A percentile compares a stretch with the other conserved stretches of the same genome.
phyloP scores from a whole-genome alignment of 2,888 invertebrate species.

The Drepanosiphum platanoidis region DNA sequence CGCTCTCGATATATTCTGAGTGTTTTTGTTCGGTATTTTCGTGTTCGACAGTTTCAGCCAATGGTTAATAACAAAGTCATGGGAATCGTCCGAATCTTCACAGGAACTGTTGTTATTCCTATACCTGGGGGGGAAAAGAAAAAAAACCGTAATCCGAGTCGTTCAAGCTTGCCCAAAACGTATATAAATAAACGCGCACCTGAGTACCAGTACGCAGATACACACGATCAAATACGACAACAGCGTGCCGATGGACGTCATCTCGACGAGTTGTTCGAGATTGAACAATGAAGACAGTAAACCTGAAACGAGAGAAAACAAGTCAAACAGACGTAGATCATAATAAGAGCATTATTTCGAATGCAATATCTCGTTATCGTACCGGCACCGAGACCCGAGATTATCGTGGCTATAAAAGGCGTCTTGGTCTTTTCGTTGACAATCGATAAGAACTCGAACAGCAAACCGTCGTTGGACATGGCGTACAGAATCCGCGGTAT shows the following conservation, averaged over 20 bases:
- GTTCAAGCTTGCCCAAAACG: no score
- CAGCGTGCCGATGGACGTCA: slow-evolving; percentile 96
- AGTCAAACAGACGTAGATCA: no score
- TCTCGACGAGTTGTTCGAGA: slow-evolving; percentile 89
- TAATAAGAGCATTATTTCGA: no score
- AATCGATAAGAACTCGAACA: slow-evolving; percentile 78
- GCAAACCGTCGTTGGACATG: slow-evolving; percentile 86
- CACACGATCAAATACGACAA: slow-evolving; percentile 93
- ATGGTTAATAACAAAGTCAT: not conserved
- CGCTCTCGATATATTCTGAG: slow-evolving; percentile 13
- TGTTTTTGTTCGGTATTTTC: not conserved
- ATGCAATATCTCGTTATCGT: no score
- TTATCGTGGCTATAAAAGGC: slow-evolving; percentile 78
- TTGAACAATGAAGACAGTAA: slow-evolving; percentile 88
- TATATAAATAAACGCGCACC: no score
- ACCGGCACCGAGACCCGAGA: slow-evolving; percentile 79
- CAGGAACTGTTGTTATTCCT: not conserved
- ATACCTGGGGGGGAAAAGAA: not conserved
- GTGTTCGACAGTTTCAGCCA: slow-evolving; percentile 11
- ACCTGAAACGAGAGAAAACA: no score
- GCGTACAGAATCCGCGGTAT: slow-evolving; percentile 85
- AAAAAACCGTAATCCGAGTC: no score
- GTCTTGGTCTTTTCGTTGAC: slow-evolving; percentile 78
- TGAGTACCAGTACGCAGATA: slow-evolving; percentile 85
- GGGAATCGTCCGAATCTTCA: not conserved